Evolutionary conservation across 1,140 invertebrate genomes (phyloP).

Genomic region (Bactericera cockerelli): DNA sequence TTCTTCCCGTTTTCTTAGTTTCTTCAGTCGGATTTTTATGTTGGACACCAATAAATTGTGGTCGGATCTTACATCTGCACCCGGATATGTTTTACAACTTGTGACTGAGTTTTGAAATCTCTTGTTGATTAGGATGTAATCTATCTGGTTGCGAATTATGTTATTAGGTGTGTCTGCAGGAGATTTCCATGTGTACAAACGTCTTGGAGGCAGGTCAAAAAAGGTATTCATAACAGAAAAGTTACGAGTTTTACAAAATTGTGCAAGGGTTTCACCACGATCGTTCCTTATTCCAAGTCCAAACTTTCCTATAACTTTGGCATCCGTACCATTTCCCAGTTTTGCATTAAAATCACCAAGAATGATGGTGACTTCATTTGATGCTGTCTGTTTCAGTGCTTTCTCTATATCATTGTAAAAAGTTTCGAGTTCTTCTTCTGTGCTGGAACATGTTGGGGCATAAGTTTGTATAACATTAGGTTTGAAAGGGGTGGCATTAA

Average conservation of each 20-base stretch:
- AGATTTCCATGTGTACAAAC: slow-evolving; percentile 28
- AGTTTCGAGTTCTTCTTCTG: not conserved
- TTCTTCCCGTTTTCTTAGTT: not conserved
- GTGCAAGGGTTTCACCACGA: slow-evolving; percentile 22
- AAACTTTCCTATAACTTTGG: slow-evolving; percentile 14
- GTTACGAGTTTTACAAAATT: slow-evolving; percentile 25
- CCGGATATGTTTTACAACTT: slow-evolving; percentile 21
- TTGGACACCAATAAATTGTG: slow-evolving; percentile 23
- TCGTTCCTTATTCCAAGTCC: slow-evolving; percentile 24
- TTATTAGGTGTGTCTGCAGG: slow-evolving; percentile 22
- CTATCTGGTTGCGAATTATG: slow-evolving; percentile 28
- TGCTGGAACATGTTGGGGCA: not conserved
- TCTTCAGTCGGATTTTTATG: slow-evolving; percentile 10
- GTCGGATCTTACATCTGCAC: slow-evolving; percentile 20
- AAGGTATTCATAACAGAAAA: slow-evolving; percentile 24
- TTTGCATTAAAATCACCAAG: slow-evolving; percentile 25
- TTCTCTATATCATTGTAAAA: not conserved
- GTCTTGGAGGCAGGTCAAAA: slow-evolving; percentile 23
- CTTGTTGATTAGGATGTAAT: slow-evolving; percentile 25
- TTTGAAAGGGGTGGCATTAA: not conserved
- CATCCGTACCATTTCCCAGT: slow-evolving; percentile 18
- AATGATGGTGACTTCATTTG: slow-evolving; percentile 18
- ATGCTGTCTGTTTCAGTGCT: not conserved
- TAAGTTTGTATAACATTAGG: not conserved
- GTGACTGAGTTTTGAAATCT: slow-evolving; percentile 24